Conservation (phyloP, 2,113 vertebrate genomes). For the Hucho hucho region DNA sequence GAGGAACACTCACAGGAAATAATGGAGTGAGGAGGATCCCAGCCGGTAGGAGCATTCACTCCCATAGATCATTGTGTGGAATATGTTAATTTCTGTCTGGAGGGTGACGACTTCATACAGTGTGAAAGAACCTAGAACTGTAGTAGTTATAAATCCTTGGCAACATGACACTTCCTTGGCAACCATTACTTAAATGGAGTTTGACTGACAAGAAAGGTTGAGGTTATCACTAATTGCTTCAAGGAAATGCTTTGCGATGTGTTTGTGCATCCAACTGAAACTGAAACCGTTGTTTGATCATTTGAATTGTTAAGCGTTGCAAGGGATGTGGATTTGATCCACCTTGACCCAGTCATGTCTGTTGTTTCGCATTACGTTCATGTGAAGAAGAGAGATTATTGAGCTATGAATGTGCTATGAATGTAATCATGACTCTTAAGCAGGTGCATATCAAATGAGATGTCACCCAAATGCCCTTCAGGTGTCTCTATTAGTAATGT, state of each 20-base stretch:
- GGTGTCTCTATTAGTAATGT: not conserved
- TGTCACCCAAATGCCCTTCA: not conserved
- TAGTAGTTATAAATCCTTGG: constrained; percentile 25
- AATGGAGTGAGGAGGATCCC: constrained; percentile 23
- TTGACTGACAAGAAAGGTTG: constrained; percentile 32
- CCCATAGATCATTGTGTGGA: constrained; percentile 12
- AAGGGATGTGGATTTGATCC: not conserved
- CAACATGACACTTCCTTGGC: constrained; percentile 38
- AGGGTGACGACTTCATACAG: constrained; percentile 23
- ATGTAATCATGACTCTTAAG: not conserved
- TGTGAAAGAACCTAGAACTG: constrained; percentile 25
- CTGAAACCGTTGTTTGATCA: not conserved
- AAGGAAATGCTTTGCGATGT: no score
- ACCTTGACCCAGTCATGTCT: not conserved
- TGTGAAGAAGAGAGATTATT: not conserved
- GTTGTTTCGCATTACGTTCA: not conserved
- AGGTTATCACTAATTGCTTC: no score
- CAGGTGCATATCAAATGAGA: not conserved
- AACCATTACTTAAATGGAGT: constrained; percentile 29
- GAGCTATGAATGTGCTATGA: not conserved
- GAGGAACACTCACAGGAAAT: constrained; percentile 35
- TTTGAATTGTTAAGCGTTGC: not conserved
- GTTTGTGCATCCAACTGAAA: not conserved
- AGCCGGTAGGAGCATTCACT: constrained; percentile 31
- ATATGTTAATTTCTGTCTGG: constrained; percentile 33